These are phyloP conservation scores for Macrobrachium nipponense DNA, from an alignment of 1,140 invertebrate genomes.

Conservation along the genomic window DNA sequence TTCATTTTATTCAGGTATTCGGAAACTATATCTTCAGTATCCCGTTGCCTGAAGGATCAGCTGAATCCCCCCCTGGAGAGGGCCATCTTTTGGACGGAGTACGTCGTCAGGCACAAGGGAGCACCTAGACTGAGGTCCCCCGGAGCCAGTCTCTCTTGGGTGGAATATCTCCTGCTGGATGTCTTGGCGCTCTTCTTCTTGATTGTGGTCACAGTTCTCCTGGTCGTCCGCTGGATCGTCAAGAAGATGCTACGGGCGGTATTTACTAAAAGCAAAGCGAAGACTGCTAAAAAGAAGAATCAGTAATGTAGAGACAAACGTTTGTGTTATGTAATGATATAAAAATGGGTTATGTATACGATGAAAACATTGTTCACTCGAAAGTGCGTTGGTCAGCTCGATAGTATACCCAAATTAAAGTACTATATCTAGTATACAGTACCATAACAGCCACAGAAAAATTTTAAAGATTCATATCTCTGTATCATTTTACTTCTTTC, in stretches of 20 bases:
- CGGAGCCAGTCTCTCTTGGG: conserved; percentile 33
- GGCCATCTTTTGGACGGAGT: conserved; percentile 72
- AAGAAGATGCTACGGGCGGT: not conserved
- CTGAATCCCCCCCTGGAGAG: conserved; percentile 30
- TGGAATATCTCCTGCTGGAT: conserved; percentile 31
- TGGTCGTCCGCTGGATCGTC: not conserved
- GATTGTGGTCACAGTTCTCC: too few species aligned
- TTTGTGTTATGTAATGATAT: not conserved
- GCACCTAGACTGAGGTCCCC: conserved; percentile 69
- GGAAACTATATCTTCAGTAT: not conserved
- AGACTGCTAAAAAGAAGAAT: not conserved
- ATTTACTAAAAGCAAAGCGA: not conserved
- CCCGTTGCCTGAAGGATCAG: conserved; percentile 18
- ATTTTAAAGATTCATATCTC: too few species aligned
- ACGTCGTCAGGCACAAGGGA: conserved; percentile 72
- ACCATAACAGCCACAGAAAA: too few species aligned
- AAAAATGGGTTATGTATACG: too few species aligned
- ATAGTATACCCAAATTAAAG: too few species aligned
- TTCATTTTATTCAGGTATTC: not conserved
- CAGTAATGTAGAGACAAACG: not conserved
- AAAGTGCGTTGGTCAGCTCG: too few species aligned
- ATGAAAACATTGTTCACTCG: too few species aligned
- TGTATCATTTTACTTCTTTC: too few species aligned
- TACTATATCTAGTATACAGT: too few species aligned
- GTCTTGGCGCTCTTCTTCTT: not conserved